Base-by-base conservation (phyloP, 2,888 invertebrate genomes). In the Melitaea athalia region DNA sequence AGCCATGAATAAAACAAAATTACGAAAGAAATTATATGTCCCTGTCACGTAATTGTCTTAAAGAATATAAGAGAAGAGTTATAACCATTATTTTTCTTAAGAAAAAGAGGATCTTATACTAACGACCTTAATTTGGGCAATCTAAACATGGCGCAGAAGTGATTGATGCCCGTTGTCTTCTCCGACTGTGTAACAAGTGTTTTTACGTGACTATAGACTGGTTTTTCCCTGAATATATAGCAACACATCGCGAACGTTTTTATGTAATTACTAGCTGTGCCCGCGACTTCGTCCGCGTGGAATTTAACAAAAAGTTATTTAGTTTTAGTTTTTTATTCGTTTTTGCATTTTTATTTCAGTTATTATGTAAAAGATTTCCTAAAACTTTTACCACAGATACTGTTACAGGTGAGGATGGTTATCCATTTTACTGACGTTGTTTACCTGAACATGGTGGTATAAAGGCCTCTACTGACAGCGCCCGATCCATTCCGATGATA, bases 121-220 rank as follows among this genome's bases (percentile, higher is more conserved):
- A 78, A 83, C 80, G 78, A 78, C 84, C 83, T 82, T 88, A 86
- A 88, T 89, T 89, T 85, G 82, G 81, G 81, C 84, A 88, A 88
- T 89, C 85, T 85, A 87, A 88, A 87, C 87, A 88, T 84, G 75
- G 84, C 82, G 77, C 78, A 81, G 76, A 77, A 75, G 81, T 86
- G 85, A 86, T 86, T 81, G 83, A 85, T 85, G 84, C 70, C 75
- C 63, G 66, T 57, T 76, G 78, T 80, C 85, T 80, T 79, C 79
- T 63, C 78, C 15, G 78, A 76, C 80, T 78, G 81, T 79, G 86
- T 86, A 86, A 88, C 87, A 87, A 88, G 87, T 88, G 86, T 87
- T 88, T 80, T 57, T 42, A 42, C 42, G 57, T 57, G 85, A 85
- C 86, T 84, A 79, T 83, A 85, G 1, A 15, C 33, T 38, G 38